Evolutionary conservation across 1,140 invertebrate species (phyloP), one percentile per base, ranked within the genome.

Genomic region (Apis florea): DNA sequence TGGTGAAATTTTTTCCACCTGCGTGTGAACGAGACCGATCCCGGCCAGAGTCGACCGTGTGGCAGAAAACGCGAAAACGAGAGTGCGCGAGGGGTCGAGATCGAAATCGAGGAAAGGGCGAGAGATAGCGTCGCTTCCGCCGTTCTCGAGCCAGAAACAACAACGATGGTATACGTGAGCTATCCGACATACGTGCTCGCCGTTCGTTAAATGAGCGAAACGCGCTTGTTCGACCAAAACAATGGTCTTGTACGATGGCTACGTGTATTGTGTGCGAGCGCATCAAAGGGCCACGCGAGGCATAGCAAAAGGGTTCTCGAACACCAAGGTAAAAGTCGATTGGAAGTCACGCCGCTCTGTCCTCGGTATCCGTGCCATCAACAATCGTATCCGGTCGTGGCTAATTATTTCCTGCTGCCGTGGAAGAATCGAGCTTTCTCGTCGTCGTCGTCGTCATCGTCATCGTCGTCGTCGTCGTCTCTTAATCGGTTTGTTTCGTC

Each of bases 381-480:
- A 81, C 81, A 76, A 87, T 86, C 88, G 88, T 89, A 90, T 91
- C 89, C 90, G 90, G 87, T 59, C 84, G 85, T 70, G 69, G 82
- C 83, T 90, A 88, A 91, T 91, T 90, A 87, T 91, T 90, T 90
- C 87, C 90, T 90, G 90, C 78, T 73, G 80, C 21, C 64, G 26
- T 72, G 79, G 81, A 85, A 21, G 67, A 51, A 71, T 79, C n/a
- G 11, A 71, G 19, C 40, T 40, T 54, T 21, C 24, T 47, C n/a
- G 1, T 0, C 26, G 19, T 11, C 40, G n/a, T n/a, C n/a, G n/a
- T n/a, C n/a, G n/a, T n/a, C n/a, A n/a, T n/a, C n/a, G n/a, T n/a
- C n/a, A n/a, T n/a, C n/a, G n/a, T n/a, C n/a, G n/a, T n/a, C n/a
- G n/a, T n/a, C n/a, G n/a, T 0, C 26, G 19, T 11, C 40, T 13